Evolutionary conservation across 2,888 invertebrate species (phyloP), one percentile per base, ranked within the genome.

Genomic region (Drosophila prolongata): DNA sequence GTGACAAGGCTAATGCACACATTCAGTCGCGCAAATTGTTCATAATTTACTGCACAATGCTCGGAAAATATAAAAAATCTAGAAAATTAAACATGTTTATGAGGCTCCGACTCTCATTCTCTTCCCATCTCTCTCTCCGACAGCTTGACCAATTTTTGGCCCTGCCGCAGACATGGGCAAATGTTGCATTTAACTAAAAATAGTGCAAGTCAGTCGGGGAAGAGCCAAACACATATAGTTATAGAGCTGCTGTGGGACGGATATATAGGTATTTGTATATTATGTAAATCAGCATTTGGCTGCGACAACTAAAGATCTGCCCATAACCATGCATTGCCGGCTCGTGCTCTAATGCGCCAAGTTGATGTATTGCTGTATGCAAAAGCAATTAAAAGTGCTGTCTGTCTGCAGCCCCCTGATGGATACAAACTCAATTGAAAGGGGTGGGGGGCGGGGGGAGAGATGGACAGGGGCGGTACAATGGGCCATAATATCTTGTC

Each of bases 331-430:
- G 75, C 75, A 75, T 59, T 77, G 76, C 80, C 79, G 79, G 73
- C 75, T 74, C 71, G 75, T 76, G 80, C 52, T 44, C 42, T 58
- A 70, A 73, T 72, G 76, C 79, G 76, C 46, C 61, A 77, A 72
- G 76, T 77, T 86, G 89, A 86, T 89, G 84, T 84, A 87, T 85
- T 87, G 89, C 81, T 81, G 79, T 89, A 79, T 87, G 87, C 87
- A 85, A 82, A 87, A 87, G 87, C 89, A 86, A 86, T 86, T 86
- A 86, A 86, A 87, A 87, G 60, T 72, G 81, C 87, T 89, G 86
- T 86, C 88, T 82, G 76, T 83, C 78, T 78, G 50, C 43, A 16
- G 34, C 38, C 43, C 14, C 14, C 40, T 49, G 61, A 62, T 42
- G 50, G 49, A 49, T 11, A 37, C 50, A 50, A 50, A 59, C 59